Evolutionary conservation across 2,888 invertebrate species (phyloP).

Genomic region (Parnassius glacialis): DNA sequence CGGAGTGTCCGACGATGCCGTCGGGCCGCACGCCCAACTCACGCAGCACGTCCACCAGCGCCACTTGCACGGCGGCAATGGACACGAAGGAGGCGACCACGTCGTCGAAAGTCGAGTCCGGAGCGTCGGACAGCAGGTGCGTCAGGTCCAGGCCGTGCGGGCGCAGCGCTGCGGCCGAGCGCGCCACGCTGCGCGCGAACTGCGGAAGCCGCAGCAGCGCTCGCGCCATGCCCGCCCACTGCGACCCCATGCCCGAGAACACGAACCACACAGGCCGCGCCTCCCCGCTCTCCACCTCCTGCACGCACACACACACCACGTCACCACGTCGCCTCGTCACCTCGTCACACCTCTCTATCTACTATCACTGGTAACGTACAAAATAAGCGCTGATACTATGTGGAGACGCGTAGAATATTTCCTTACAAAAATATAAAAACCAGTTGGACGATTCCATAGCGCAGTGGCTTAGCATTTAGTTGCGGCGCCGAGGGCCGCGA

Average conservation of each 20-base stretch:
- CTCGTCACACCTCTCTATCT: neutral
- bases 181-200: constrained; percentile 89
- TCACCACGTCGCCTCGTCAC: neutral
- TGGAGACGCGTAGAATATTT: too few species aligned
- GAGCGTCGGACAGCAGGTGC: constrained; percentile 87
- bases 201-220: constrained; percentile 90
- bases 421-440: too few species aligned
- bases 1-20: constrained; percentile 98
- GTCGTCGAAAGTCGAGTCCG: constrained; percentile 89
- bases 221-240: constrained; percentile 98
- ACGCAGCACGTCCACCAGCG: constrained; percentile 93
- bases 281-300: constrained; percentile 68
- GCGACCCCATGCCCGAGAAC: constrained; percentile 99
- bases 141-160: constrained; percentile 92
- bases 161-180: constrained; percentile 87
- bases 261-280: constrained; percentile 95
- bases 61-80: constrained; percentile 98
- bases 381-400: too few species aligned
- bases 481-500: too few species aligned
- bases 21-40: constrained; percentile 90
- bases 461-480: too few species aligned
- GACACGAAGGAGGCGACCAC: constrained; percentile 95
- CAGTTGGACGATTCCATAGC: too few species aligned
- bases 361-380: too few species aligned
- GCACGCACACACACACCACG: constrained; percentile 14